Conservation (phyloP, 2,888 invertebrate species). For the Cephus spinipes region DNA sequence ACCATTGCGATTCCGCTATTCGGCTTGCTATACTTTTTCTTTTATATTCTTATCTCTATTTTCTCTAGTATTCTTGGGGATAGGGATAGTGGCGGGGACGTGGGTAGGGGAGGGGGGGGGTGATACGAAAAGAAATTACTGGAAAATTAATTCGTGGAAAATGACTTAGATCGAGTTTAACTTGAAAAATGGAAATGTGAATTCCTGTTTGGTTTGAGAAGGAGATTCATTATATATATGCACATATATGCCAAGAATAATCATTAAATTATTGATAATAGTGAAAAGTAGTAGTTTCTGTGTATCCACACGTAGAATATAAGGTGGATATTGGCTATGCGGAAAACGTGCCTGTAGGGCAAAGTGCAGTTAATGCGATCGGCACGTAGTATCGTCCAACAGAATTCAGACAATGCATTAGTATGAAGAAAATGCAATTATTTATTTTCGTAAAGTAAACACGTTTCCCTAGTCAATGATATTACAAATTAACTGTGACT, state of each 20-base stretch:
- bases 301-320: conserved; percentile 24
- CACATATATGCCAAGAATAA: conserved; percentile 21
- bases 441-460: background rate
- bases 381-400: conserved; percentile 26
- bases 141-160: background rate
- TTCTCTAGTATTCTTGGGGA: background rate
- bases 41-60: background rate
- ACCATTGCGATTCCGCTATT: background rate
- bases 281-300: conserved; percentile 18
- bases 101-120: too few relatives aligned
- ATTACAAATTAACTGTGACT: background rate
- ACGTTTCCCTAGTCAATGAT: background rate
- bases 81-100: background rate
- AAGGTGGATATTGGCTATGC: conserved; percentile 55
- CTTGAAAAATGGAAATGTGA: background rate
- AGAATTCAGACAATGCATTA: background rate
- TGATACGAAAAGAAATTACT: background rate
- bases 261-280: background rate
- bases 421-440: background rate
- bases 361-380: conserved; percentile 49
- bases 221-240: too few relatives aligned
- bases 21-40: background rate
- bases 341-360: conserved; percentile 53
- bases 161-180: background rate
- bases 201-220: background rate